A percentile compares a stretch with the other conserved stretches of the same genome.
phyloP scores from a whole-genome alignment of 2,113 vertebrate species.

The Vicugna pacos region DNA sequence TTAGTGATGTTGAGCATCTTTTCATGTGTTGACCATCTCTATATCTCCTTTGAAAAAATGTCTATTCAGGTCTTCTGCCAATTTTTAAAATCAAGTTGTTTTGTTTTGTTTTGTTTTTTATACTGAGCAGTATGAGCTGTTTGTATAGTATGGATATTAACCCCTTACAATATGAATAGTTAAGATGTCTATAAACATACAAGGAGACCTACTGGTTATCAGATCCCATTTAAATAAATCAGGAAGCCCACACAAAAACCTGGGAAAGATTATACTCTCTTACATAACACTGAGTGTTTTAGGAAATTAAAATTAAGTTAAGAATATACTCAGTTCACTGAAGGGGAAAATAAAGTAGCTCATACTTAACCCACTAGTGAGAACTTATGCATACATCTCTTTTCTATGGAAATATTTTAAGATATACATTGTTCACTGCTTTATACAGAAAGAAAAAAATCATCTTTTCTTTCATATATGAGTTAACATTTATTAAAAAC shows the following conservation, averaged over 20 bases:
- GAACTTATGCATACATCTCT: not conserved
- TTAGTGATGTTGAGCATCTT: not conserved
- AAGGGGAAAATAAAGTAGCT: not conserved
- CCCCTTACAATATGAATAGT: not conserved
- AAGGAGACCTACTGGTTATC: not conserved
- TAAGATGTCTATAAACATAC: not conserved
- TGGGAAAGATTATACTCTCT: not conserved
- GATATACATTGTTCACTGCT: not conserved
- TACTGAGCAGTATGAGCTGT: not conserved
- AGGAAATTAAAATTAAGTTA: not conserved
- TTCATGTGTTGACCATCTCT: not conserved
- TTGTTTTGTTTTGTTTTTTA: not conserved
- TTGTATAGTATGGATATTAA: not conserved
- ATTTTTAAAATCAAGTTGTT: not conserved
- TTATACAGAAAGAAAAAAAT: slow-evolving; percentile 16
- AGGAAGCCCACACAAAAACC: not conserved
- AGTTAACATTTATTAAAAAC: not conserved
- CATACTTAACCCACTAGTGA: not conserved
- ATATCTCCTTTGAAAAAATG: not conserved
- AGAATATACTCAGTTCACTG: not conserved
- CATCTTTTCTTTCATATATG: not conserved
- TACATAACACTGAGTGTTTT: not conserved
- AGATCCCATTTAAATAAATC: not conserved
- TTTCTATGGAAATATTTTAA: not conserved
- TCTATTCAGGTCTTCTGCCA: not conserved